Evolutionary conservation across 2,113 vertebrate species (phyloP), one percentile per base, ranked within the genome.

Genomic region (Bos javanicus): DNA sequence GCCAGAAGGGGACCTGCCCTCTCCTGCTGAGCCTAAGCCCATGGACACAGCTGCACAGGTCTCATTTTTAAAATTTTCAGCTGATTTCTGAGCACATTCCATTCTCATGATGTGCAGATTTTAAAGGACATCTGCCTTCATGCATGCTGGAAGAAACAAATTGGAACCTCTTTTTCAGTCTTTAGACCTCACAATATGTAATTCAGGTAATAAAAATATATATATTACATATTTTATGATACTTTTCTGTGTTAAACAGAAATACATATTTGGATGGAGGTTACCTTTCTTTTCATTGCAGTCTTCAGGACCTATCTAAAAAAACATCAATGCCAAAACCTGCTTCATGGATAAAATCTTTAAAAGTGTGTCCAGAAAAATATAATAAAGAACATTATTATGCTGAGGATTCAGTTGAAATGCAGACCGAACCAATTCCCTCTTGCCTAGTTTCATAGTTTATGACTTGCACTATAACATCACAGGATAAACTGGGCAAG

Each of bases 51-150:
- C 91, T 95, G 92, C 93, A 84, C 33, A 67, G 8, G 7, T 56
- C 26, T 59, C 64, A 43, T 64, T 87, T 92, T 95, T 67, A 26
- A 82, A 96, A 43, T 30, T 78, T 81, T 87, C 64, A 97, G 74
- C 56, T 97, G 56, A 95, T 95, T 78, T 86, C 25, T 54, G 92
- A 97, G 80, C 85, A 87, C 90, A 97, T 97, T 97, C 86, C 78
- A 82, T 94, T 95, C 71, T 81, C 57, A 81, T 87, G 43, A 93
- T 86, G 89, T 60, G 11, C 60, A 93, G 46, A 93, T 81, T 60
- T 93, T 94, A 95, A 92, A 95, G 81, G 56, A 94, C 52, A 90
- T 94, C 94, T 93, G 17, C 39, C 80, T 97, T 52, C 12, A 90
- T 84, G 71, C 5, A 87, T 50, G 33, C 50, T 91, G 57, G 23